Conservation (phyloP, 2,113 vertebrate genomes). For the Xyrauchen texanus region DNA sequence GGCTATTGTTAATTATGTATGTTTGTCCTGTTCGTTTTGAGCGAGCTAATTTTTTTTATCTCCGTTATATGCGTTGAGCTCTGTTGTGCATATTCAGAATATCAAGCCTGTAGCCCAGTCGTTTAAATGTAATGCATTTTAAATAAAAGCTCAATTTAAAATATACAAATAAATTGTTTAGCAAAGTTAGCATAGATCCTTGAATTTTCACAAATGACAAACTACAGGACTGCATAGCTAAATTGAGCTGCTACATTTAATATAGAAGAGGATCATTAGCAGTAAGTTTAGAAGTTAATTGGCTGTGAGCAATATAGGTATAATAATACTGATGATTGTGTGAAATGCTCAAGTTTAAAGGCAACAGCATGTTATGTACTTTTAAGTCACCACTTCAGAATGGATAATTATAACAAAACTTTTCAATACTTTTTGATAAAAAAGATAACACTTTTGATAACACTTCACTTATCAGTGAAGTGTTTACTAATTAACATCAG, state of each 20-base stretch:
- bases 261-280: background rate
- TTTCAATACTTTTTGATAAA: background rate
- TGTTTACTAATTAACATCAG: background rate
- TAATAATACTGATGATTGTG: background rate
- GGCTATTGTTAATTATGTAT: conserved; percentile 33
- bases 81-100: background rate
- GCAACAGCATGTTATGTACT: background rate
- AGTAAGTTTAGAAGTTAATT: background rate
- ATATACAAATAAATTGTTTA: background rate
- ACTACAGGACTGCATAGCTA: too few species aligned
- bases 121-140: background rate
- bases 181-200: background rate
- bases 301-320: background rate
- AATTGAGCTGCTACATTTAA: background rate
- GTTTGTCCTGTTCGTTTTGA: conserved; percentile 3
- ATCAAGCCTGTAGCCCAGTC: background rate
- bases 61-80: background rate
- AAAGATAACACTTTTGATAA: too few species aligned
- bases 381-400: background rate
- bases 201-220: too few species aligned
- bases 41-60: conserved; percentile 12
- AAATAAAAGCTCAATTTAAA: background rate
- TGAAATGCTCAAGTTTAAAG: background rate
- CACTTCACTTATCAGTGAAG: background rate
- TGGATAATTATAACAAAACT: background rate